Evolutionary conservation across 2,888 invertebrate species (phyloP).

Genomic region (Beris chalybata): DNA sequence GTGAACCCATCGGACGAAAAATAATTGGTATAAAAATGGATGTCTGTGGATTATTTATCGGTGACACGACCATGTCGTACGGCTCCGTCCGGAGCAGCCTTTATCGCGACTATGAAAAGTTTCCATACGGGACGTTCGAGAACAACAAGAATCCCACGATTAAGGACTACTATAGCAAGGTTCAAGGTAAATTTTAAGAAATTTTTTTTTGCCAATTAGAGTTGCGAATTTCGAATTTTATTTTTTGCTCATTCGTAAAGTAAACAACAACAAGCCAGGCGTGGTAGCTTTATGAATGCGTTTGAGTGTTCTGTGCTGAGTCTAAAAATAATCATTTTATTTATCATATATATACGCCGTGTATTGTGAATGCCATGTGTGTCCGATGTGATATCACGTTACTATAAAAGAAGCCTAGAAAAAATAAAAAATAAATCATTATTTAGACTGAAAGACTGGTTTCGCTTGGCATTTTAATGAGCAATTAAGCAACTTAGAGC

Average conservation of each 20-base stretch:
- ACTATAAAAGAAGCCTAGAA: neutral
- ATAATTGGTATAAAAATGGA: constrained; percentile 54
- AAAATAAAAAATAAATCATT: neutral
- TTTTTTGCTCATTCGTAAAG: too few relatives aligned
- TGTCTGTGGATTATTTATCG: constrained; percentile 59
- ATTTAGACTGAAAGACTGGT: constrained; percentile 1
- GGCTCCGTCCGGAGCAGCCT: constrained; percentile 57
- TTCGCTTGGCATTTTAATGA: constrained; percentile 14
- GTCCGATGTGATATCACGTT: neutral
- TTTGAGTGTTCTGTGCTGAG: too few relatives aligned
- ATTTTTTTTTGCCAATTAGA: too few relatives aligned
- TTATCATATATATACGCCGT: too few relatives aligned
- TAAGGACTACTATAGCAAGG: constrained; percentile 53
- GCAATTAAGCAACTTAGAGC: constrained; percentile 6
- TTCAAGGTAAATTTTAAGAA: constrained; percentile 49
- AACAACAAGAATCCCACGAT: constrained; percentile 44
- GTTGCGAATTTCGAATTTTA: too few relatives aligned
- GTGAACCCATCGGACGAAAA: neutral
- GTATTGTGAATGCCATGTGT: too few relatives aligned
- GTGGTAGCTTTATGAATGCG: too few relatives aligned
- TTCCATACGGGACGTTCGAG: constrained; percentile 55
- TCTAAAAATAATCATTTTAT: too few relatives aligned
- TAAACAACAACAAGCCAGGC: too few relatives aligned
- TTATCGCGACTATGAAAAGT: constrained; percentile 60
- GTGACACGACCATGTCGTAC: constrained; percentile 59